Conservation (phyloP, 2,113 vertebrate species). For the Engraulis encrasicolus region DNA sequence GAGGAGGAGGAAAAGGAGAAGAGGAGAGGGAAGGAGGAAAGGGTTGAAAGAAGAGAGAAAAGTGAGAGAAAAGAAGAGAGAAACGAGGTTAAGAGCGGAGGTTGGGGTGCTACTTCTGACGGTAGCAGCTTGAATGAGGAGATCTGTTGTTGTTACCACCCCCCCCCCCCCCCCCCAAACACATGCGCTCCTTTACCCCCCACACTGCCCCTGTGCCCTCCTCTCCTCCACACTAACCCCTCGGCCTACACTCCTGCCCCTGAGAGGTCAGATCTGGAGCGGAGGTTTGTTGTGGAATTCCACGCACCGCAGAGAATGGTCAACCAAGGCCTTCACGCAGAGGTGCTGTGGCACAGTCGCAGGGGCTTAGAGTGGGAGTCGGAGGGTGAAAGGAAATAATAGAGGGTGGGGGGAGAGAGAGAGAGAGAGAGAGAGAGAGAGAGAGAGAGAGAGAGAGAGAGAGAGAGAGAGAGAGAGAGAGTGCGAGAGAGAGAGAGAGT, state of each 20-base stretch:
- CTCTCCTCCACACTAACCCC: too few species aligned
- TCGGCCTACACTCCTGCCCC: background rate
- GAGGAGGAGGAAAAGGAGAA: background rate
- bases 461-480: too few species aligned
- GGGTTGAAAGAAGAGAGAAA: background rate
- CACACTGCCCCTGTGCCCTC: background rate
- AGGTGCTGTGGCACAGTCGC: background rate
- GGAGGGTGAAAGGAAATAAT: too few species aligned
- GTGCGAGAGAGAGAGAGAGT: too few species aligned
- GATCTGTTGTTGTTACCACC: constrained; percentile 26
- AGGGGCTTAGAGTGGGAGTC: background rate
- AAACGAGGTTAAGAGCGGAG: background rate
- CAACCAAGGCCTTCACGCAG: background rate
- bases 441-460: too few species aligned
- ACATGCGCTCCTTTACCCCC: too few species aligned
- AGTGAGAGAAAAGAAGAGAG: background rate
- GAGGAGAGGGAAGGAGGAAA: background rate
- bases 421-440: too few species aligned
- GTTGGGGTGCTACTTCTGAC: constrained; percentile 28
- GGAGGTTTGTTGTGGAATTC: constrained; percentile 43
- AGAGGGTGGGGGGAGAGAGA: too few species aligned
- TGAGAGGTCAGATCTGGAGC: constrained; percentile 28
- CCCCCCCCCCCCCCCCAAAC: background rate
- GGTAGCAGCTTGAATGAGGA: constrained; percentile 15
- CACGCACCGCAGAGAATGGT: constrained; percentile 18